These are phyloP conservation scores for Tipula helvola DNA, from an alignment of 2,888 invertebrate genomes.

Conservation along the genomic window DNA sequence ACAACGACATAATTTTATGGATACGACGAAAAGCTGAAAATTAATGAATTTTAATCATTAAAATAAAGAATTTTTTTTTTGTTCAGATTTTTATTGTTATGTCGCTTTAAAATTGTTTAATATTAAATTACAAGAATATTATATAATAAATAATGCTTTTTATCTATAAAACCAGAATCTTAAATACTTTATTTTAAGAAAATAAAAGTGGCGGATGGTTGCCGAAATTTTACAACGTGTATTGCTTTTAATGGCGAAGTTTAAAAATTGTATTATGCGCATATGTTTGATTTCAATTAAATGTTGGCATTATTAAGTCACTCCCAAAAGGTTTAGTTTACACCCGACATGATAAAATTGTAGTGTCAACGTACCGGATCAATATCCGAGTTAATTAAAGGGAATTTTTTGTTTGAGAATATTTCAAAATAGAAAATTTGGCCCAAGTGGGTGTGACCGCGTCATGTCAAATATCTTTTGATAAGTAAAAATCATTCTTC, in stretches of 20 bases:
- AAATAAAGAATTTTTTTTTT: not conserved
- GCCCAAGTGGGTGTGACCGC: too few species aligned
- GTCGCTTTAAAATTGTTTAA: not conserved
- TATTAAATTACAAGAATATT: not conserved
- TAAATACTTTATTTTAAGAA: too few species aligned
- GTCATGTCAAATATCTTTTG: too few species aligned
- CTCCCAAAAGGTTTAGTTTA: too few species aligned
- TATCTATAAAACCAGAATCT: not conserved
- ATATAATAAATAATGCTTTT: not conserved
- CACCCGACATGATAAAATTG: too few species aligned
- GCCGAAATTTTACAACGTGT: not conserved
- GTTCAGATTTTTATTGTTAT: not conserved
- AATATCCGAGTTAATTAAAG: too few species aligned
- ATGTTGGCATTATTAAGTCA: too few species aligned
- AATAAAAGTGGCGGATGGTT: not conserved
- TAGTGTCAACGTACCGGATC: too few species aligned
- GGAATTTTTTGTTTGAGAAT: too few species aligned
- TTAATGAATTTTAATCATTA: not conserved
- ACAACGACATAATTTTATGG: not conserved
- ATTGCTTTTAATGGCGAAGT: not conserved
- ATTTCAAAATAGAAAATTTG: too few species aligned
- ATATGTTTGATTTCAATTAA: too few species aligned
- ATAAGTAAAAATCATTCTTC: too few species aligned
- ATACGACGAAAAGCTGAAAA: not conserved
- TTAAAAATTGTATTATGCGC: not conserved